Evolutionary conservation across 2,797 vertebrate genomes (phyloP).

Genomic region (Novumbra hubbsi): DNA sequence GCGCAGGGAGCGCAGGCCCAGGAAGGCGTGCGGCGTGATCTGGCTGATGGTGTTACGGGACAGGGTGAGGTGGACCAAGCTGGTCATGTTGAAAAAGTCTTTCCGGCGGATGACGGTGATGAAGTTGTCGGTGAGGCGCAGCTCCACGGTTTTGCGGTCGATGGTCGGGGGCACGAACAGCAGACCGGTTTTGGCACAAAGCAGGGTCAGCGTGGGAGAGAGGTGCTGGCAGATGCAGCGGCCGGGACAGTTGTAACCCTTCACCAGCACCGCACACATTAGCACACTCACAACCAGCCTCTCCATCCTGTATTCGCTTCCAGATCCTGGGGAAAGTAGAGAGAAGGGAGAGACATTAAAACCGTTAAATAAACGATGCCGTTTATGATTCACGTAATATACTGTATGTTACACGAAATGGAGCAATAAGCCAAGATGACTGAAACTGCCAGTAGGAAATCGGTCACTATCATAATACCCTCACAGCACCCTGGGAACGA

Average conservation of each 20-base stretch:
- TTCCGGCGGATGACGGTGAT: slow-evolving; percentile 87
- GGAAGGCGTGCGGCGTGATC: slow-evolving; percentile 84
- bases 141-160: slow-evolving; percentile 91
- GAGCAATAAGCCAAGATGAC: slow-evolving; percentile 47
- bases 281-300: slow-evolving; percentile 81
- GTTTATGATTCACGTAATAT: slow-evolving; percentile 42
- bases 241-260: slow-evolving; percentile 86
- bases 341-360: slow-evolving; percentile 22
- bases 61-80: slow-evolving; percentile 91
- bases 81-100: slow-evolving; percentile 97
- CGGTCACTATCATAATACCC: slow-evolving; percentile 45
- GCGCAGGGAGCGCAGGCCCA: slow-evolving; percentile 83
- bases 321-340: slow-evolving; percentile 61
- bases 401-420: slow-evolving; percentile 46
- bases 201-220: slow-evolving; percentile 88
- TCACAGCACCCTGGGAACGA: no score
- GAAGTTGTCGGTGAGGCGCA: slow-evolving; percentile 94
- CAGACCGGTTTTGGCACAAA: slow-evolving; percentile 93
- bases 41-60: slow-evolving; percentile 95
- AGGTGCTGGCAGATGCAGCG: slow-evolving; percentile 95
- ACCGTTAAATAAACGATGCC: slow-evolving; percentile 8
- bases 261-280: slow-evolving; percentile 77
- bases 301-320: slow-evolving; percentile 76
- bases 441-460: slow-evolving; percentile 56
- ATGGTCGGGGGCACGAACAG: slow-evolving; percentile 89